phyloP scores from a whole-genome alignment of 2,888 invertebrate genomes.

The Lacanobia wlatinum region DNA sequence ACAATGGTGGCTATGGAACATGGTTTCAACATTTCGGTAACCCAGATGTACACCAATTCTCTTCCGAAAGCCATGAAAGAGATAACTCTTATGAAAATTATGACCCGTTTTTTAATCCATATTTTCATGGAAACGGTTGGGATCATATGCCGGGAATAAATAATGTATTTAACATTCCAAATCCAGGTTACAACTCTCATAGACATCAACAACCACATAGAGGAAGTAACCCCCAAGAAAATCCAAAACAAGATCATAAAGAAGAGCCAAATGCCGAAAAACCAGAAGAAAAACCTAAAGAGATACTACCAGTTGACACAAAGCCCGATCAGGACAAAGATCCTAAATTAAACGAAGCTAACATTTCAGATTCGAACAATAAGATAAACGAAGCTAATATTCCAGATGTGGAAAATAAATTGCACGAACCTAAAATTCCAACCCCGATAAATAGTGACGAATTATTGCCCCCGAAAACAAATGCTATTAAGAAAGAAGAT shows the following conservation, averaged over 20 bases:
- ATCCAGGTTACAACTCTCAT: not conserved
- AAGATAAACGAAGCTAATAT: not conserved
- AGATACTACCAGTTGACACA: not conserved
- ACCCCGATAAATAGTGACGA: constrained; percentile 10
- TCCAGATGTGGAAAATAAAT: not conserved
- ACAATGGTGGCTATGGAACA: not conserved
- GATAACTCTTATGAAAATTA: constrained; percentile 9
- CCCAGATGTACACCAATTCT: constrained; percentile 19
- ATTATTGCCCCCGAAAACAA: constrained; percentile 39
- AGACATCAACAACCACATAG: not conserved
- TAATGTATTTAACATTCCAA: constrained; percentile 38
- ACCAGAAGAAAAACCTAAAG: not conserved
- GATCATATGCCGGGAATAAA: constrained; percentile 31
- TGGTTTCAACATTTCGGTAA: constrained; percentile 39
- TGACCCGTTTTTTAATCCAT: constrained; percentile 23
- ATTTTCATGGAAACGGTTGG: constrained; percentile 8
- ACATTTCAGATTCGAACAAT: not conserved
- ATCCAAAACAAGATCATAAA: not conserved
- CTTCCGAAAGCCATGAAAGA: constrained; percentile 18
- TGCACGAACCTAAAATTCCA: not conserved
- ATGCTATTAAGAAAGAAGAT: constrained; percentile 34
- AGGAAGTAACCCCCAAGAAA: not conserved
- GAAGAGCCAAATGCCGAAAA: not conserved
- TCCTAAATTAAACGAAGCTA: not conserved
- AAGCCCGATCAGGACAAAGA: not conserved